phyloP scores from a whole-genome alignment of 2,113 vertebrate genomes.

The Donacobius atricapilla region DNA sequence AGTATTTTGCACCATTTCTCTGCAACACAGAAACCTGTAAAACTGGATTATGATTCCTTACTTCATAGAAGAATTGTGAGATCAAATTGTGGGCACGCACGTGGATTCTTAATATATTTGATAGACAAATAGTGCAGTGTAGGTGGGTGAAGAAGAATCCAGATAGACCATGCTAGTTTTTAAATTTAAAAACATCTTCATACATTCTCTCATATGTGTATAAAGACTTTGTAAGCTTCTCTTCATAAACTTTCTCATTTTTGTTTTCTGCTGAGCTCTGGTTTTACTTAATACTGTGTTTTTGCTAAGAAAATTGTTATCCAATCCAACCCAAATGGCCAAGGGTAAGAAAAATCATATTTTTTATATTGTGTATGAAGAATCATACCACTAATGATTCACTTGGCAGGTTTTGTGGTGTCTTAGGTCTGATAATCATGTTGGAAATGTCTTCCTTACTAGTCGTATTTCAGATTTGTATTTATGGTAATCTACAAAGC shows the following conservation, averaged over 20 bases:
- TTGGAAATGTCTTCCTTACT: neutral
- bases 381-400: neutral
- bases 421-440: neutral
- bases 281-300: neutral
- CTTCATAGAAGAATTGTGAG: neutral
- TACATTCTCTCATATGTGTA: neutral
- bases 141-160: neutral
- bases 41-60: neutral
- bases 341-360: neutral
- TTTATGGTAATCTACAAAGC: neutral
- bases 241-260: neutral
- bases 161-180: neutral
- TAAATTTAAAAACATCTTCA: neutral
- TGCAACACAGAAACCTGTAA: neutral
- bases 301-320: neutral
- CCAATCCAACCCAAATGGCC: neutral
- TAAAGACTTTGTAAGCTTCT: neutral
- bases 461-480: neutral
- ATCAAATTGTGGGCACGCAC: neutral
- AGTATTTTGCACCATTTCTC: neutral
- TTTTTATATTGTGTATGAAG: neutral
- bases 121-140: neutral
- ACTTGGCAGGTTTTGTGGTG: neutral
- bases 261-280: neutral
- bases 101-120: neutral